Evolutionary conservation across 2,888 invertebrate genomes (phyloP).

Genomic region (Heliconius cydno): DNA sequence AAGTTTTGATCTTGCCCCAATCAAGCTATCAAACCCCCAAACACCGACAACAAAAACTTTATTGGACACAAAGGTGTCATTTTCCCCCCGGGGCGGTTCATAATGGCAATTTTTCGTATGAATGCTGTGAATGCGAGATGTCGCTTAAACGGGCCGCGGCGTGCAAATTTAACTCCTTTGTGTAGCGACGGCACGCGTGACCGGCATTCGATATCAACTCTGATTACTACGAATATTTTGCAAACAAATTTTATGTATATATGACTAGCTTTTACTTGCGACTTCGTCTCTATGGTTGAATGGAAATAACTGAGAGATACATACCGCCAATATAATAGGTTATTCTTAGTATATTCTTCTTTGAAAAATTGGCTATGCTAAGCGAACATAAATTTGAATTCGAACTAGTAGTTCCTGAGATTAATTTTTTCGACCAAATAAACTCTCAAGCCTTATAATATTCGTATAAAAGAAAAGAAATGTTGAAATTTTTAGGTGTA

Average conservation of each 20-base stretch:
- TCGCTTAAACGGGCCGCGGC: slow-evolving; percentile 78
- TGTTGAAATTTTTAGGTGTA: background rate
- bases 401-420: background rate
- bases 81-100: slow-evolving; percentile 62
- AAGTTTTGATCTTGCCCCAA: slow-evolving; percentile 12
- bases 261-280: background rate
- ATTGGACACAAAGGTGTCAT: slow-evolving; percentile 57
- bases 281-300: background rate
- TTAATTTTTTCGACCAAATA: background rate
- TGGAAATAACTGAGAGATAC: background rate
- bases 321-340: too few relatives aligned
- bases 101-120: slow-evolving; percentile 75
- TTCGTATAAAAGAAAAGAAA: background rate
- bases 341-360: too few relatives aligned
- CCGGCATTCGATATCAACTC: slow-evolving; percentile 60
- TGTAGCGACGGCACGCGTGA: slow-evolving; percentile 72
- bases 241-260: slow-evolving; percentile 31
- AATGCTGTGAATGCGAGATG: slow-evolving; percentile 79
- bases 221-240: slow-evolving; percentile 46
- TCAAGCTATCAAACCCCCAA: slow-evolving; percentile 33
- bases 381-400: too few relatives aligned
- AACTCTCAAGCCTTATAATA: too few relatives aligned
- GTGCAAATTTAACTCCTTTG: slow-evolving; percentile 83
- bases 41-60: slow-evolving; percentile 41
- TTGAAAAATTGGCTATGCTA: too few relatives aligned